phyloP scores from a whole-genome alignment of 2,113 vertebrate genomes.

The Eptesicus fuscus region DNA sequence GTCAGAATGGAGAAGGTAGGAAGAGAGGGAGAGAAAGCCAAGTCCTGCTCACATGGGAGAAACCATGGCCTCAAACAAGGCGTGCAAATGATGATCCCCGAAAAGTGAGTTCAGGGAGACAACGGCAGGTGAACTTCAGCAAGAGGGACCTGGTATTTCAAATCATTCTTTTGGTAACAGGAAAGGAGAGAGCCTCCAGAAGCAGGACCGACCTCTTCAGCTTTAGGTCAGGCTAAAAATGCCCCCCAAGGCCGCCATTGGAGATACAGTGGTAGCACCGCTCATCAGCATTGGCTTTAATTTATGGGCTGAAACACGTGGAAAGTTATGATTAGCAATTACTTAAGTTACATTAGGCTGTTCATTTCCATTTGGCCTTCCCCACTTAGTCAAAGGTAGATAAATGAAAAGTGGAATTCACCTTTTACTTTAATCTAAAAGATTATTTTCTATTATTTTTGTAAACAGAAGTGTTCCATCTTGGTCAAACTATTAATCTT shows the following conservation, averaged over 20 bases:
- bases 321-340: slow-evolving; percentile 44
- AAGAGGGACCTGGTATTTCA: neutral
- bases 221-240: neutral
- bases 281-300: slow-evolving; percentile 14
- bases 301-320: slow-evolving; percentile 42
- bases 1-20: neutral
- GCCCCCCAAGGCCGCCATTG: neutral
- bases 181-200: neutral
- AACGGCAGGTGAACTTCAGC: neutral
- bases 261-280: neutral
- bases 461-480: neutral
- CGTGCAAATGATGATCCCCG: rapidly evolving
- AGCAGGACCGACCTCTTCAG: neutral
- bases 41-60: rapidly evolving
- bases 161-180: neutral
- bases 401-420: slow-evolving; percentile 30
- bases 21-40: too few species aligned
- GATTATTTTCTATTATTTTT: neutral
- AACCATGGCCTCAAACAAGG: neutral
- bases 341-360: slow-evolving; percentile 46
- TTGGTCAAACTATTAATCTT: neutral
- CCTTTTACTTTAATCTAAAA: slow-evolving; percentile 4
- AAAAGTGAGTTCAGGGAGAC: neutral
- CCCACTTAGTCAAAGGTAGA: slow-evolving; percentile 10
- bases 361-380: slow-evolving; percentile 57